Conservation (phyloP, 2,113 vertebrate species). For the Cephalopterus ornatus region DNA sequence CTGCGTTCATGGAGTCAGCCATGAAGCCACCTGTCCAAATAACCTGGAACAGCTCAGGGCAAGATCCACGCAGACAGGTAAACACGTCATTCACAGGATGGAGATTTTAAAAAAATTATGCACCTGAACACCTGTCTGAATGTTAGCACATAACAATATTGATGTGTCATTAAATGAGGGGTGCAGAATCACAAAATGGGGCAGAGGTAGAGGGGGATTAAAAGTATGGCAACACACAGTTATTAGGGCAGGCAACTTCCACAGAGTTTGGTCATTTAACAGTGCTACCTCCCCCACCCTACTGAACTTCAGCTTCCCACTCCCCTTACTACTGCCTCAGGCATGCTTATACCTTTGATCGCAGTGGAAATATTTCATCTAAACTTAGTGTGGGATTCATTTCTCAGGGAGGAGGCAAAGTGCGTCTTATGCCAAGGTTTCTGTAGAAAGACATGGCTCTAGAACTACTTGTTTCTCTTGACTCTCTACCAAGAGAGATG, state of each 20-base stretch:
- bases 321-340: neutral
- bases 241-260: neutral
- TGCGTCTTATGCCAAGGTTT: neutral
- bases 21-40: neutral
- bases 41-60: neutral
- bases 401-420: neutral
- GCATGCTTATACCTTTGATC: neutral
- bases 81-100: neutral
- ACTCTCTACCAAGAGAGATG: neutral
- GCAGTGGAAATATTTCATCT: neutral
- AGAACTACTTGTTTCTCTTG: neutral
- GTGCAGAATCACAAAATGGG: neutral
- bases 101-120: neutral
- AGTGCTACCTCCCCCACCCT: neutral
- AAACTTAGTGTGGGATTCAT: neutral
- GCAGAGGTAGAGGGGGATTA: neutral
- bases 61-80: neutral
- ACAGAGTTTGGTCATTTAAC: neutral
- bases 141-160: neutral
- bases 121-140: neutral
- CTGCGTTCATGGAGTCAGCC: neutral
- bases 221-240: neutral
- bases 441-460: neutral
- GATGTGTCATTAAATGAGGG: neutral
- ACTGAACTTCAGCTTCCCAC: neutral